phyloP scores from a whole-genome alignment of 53 echinoderm and acorn worm species.

The Antedon mediterranea region DNA sequence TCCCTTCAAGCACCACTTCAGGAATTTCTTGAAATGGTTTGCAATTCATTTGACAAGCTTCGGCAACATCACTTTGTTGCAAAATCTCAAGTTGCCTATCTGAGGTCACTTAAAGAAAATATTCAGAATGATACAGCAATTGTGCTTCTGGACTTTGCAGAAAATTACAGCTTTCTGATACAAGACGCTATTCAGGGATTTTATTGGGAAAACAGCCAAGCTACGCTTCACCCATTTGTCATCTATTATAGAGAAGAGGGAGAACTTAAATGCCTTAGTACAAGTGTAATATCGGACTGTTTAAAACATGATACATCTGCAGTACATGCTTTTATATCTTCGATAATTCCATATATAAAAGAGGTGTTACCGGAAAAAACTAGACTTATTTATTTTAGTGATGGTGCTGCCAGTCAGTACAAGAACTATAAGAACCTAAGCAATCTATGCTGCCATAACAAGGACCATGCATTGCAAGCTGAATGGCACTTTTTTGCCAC shows the following conservation, averaged over 20 bases:
- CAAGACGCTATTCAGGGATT: constrained; percentile 3
- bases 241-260: not conserved
- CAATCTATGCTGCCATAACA: constrained; percentile 9
- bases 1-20: not conserved
- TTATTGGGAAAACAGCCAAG: constrained; percentile 8
- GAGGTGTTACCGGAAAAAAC: too few species aligned
- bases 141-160: not conserved
- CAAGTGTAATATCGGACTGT: constrained; percentile 2
- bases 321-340: not conserved
- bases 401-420: constrained; percentile 21
- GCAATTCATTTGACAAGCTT: constrained; percentile 9
- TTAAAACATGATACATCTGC: constrained; percentile 4
- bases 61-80: constrained; percentile 10
- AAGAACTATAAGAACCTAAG: constrained; percentile 19
- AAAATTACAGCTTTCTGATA: constrained; percentile 6
- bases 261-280: not conserved
- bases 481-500: constrained; percentile 39
- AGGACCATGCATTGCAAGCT: constrained; percentile 8
- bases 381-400: constrained; percentile 16
- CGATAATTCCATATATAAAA: too few species aligned
- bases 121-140: constrained; percentile 1
- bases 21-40: not conserved
- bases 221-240: not conserved
- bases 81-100: constrained; percentile 7
- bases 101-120: constrained; percentile 1